Percentiles rank a stretch among this genome's conserved stretches.
Conservation (phyloP, 2,797 vertebrate genomes). For the Sorex maritimensis region DNA sequence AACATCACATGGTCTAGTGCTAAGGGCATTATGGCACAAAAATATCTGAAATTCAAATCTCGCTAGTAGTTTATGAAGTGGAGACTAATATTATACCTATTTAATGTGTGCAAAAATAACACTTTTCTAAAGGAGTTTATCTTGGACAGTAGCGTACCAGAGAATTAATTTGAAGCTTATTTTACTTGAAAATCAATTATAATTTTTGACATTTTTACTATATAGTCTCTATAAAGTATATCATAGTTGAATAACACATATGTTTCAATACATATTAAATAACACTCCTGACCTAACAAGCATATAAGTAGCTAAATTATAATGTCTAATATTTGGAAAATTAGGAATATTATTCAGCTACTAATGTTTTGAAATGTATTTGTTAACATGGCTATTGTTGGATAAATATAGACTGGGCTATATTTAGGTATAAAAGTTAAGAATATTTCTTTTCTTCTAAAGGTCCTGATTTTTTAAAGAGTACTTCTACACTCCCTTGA, state of each 20-base stretch:
- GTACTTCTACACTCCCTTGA: background rate
- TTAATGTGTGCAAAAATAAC: background rate
- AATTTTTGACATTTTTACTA: background rate
- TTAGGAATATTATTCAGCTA: background rate
- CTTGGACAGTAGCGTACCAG: background rate
- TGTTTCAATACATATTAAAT: background rate
- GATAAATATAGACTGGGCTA: background rate
- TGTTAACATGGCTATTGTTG: background rate
- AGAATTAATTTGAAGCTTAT: background rate
- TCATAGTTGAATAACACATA: background rate
- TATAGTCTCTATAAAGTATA: background rate
- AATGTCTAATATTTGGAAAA: background rate
- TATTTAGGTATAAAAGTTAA: background rate
- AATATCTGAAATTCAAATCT: background rate
- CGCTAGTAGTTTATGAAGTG: background rate
- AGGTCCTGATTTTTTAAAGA: constrained; percentile 7
- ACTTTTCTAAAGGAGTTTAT: background rate
- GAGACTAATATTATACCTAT: background rate
- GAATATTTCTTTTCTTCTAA: constrained; percentile 10
- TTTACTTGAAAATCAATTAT: background rate
- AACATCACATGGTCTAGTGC: background rate
- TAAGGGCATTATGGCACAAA: background rate
- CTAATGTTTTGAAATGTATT: constrained; percentile 17
- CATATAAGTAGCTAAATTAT: constrained; percentile 31
- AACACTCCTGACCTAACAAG: background rate